These are phyloP conservation scores for Drosophila bunnanda DNA, from an alignment of 2,888 invertebrate genomes.

Conservation along the genomic window DNA sequence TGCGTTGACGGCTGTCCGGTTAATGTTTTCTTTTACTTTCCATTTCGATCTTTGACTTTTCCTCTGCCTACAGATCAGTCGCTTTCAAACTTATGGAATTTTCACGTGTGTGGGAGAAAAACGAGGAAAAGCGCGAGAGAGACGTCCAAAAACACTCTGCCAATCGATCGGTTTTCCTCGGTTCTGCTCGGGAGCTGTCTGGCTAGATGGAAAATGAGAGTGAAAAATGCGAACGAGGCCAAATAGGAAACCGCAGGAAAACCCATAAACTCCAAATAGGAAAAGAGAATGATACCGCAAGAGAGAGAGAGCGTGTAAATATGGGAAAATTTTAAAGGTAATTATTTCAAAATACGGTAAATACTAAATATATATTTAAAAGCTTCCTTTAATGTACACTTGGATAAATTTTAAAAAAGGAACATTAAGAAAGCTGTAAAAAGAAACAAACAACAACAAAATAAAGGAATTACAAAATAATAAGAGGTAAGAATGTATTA, in stretches of 20 bases:
- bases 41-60: conserved; percentile 62
- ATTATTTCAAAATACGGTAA: not conserved
- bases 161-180: conserved; percentile 22
- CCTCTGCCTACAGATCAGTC: conserved; percentile 50
- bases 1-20: conserved; percentile 72
- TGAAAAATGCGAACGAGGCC: not conserved
- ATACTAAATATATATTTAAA: not conserved
- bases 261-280: conserved; percentile 2
- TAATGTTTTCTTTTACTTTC: conserved; percentile 76
- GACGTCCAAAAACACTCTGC: not conserved
- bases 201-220: conserved; percentile 9
- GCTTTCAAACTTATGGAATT: conserved; percentile 70
- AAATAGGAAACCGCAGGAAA: conserved; percentile 3
- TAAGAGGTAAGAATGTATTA: too few species aligned
- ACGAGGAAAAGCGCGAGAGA: conserved; percentile 1
- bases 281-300: not conserved
- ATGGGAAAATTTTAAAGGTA: not conserved
- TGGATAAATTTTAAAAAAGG: too few species aligned
- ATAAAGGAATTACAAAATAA: too few species aligned
- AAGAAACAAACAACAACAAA: too few species aligned
- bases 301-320: not conserved
- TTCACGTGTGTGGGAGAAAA: conserved; percentile 8
- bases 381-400: too few species aligned
- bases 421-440: too few species aligned
- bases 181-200: conserved; percentile 15